Evolutionary conservation across 2,797 vertebrate genomes (phyloP), one percentile per base, ranked within the genome.

Genomic region (Semotilus atromaculatus): DNA sequence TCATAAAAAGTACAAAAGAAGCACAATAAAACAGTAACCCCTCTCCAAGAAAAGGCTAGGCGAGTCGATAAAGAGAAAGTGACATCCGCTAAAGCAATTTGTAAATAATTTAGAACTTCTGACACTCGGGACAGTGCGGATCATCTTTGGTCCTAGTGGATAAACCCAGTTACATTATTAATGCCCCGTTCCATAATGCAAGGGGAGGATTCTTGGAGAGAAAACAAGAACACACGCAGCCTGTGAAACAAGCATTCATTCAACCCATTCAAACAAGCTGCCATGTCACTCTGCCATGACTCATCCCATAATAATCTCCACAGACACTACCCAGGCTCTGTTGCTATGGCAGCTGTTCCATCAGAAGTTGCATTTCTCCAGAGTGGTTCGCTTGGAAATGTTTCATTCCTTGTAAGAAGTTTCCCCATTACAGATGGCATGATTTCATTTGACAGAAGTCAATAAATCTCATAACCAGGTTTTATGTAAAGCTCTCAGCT

Each of bases 291-390:
- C 89, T 76, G 89, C 72, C 80, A 81, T 94, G 94, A 94, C 90
- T 95, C 95, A 95, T 89, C 93, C 92, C 91, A 92, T 93, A 93
- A 94, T 93, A 93, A 93, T 94, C 92, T 88, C 87, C 92, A 90
- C 85, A 90, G 91, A 90, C 91, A 90, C 92, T 92, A 91, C 92
- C 93, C 90, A 91, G 89, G 90, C 90, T 83, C 90, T 29, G 93
- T 95, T 94, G 90, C 92, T 91, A 93, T 93, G 92, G 93, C 89
- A 93, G 90, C 92, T 72, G 58, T 88, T 90, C 91, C 92, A 93
- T 94, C 92, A 93, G 91, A 92, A 91, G 91, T 90, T 83, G 43
- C 85, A 75, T 85, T 90, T 78, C 84, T 89, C 77, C 78, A 58
- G 80, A 72, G 76, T 81, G 85, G 76, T 58, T 75, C 74, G 81